These are phyloP conservation scores for Indicator indicator DNA, from an alignment of 2,113 vertebrate genomes.

Conservation along the genomic window DNA sequence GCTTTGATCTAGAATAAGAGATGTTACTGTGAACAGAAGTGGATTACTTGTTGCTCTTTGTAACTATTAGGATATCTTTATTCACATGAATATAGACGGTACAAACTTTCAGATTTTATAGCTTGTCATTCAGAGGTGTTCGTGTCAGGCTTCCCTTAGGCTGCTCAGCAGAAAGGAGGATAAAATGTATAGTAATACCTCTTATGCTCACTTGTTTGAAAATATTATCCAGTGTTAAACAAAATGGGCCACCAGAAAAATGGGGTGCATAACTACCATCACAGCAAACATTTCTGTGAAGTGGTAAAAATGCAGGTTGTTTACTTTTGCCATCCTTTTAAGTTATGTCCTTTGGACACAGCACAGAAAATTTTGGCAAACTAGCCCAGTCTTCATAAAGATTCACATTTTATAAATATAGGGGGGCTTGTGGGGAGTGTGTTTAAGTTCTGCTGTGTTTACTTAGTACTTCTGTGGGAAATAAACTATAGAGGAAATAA, in stretches of 20 bases:
- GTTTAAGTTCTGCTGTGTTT: not conserved
- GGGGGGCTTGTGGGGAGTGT: too few relatives aligned
- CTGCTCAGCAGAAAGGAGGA: not conserved
- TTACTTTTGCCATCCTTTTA: not conserved
- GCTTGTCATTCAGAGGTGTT: not conserved
- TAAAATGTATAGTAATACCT: not conserved
- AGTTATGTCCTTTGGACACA: not conserved
- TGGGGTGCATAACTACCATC: rapidly evolving
- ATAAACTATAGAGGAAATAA: not conserved
- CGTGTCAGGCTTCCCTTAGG: not conserved
- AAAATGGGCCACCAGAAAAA: not conserved
- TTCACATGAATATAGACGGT: not conserved
- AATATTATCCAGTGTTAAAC: not conserved
- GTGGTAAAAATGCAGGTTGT: not conserved
- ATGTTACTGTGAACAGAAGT: too few relatives aligned
- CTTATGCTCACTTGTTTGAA: not conserved
- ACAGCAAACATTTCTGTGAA: not conserved
- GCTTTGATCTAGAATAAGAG: too few relatives aligned
- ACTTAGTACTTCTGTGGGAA: too few relatives aligned
- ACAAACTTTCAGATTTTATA: not conserved
- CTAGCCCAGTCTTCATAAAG: too few relatives aligned
- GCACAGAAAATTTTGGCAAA: too few relatives aligned
- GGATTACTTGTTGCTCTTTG: too few relatives aligned
- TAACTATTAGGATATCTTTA: not conserved
- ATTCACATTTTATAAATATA: too few relatives aligned